Evolutionary conservation across 2,113 vertebrate species (phyloP), one percentile per base, ranked within the genome.

Genomic region (Zosterops lateralis): DNA sequence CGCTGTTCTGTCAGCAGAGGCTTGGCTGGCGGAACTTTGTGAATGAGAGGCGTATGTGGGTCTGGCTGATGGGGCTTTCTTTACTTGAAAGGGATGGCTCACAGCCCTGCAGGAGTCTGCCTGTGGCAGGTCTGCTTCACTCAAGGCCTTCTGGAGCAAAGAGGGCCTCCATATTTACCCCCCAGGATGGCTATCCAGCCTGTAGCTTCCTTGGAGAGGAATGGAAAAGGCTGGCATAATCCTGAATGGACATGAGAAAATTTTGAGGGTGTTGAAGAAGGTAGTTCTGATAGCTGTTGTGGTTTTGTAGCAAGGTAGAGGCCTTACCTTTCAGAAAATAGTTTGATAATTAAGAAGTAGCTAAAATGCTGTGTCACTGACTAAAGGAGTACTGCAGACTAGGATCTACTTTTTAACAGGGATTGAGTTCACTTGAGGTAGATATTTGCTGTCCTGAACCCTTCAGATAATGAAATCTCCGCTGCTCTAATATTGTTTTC

Each of bases 11-110:
- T 72, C 74, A 10, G 2, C 28, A 68, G 75, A 82, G 45, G 15
- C 18, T 79, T 78, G 44, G 40, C 75, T 60, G 19, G 36, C 80
- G 83, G 54, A 73, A 21, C 48, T 78, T 90, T 22, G 10, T 67
- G 51, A 71, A 56, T 72, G 61, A 84, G 48, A 44, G 12, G 6
- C 0, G 0, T 45, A 3, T 28, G n/a, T 61, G 40, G 19, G 58
- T 40, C 36, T 61, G 45, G 47, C 15, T 87, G 36, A 17, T 38
- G 12, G 11, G 60, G 40, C 45, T 66, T 67, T 87, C 48, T 54
- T 67, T 87, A 26, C 40, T 75, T 1, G 0, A 2, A 62, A 73
- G 50, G 29, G 42, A 14, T n/a, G 58, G 19, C 32, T 90, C 29
- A 29, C 14, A 67, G 20, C 9, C 18, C 76, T 67, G 15, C 38